A percentile compares a stretch with the other conserved stretches of the same genome.
Evolutionary conservation across 37 sponge, comb jelly and placozoan genomes (phyloP).

Genomic region (Bolinopsis microptera): DNA sequence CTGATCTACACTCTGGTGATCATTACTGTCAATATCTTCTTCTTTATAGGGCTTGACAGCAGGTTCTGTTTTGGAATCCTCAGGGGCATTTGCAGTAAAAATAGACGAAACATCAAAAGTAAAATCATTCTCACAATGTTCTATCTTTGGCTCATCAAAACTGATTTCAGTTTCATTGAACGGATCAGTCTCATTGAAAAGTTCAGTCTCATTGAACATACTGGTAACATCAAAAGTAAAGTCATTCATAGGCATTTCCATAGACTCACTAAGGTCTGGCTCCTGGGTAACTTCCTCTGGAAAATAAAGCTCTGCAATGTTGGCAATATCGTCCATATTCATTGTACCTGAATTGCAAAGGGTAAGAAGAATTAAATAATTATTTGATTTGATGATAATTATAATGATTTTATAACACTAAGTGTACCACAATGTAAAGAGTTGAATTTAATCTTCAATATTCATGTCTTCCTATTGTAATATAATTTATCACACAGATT

Average conservation of each 20-base stretch:
- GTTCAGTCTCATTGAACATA: no score
- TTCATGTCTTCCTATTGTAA: no score
- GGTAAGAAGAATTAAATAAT: no score
- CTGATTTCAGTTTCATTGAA: neutral
- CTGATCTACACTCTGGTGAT: neutral
- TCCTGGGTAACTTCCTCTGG: neutral
- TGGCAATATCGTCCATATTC: neutral
- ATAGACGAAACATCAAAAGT: neutral
- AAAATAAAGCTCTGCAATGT: neutral
- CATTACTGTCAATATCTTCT: neutral
- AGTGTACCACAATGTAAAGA: no score
- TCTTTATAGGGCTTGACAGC: neutral
- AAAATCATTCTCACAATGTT: neutral
- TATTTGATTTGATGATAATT: no score
- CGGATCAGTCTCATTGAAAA: no score
- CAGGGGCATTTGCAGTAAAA: neutral
- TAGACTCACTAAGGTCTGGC: neutral
- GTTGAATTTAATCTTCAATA: no score
- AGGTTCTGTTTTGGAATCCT: neutral
- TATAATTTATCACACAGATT: no score
- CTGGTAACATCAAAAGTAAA: neutral
- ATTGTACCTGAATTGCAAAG: neutral
- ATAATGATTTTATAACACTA: no score
- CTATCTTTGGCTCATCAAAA: neutral
- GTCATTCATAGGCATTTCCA: neutral